phyloP scores from a whole-genome alignment of 2,113 vertebrate genomes.

The Solea senegalensis region DNA sequence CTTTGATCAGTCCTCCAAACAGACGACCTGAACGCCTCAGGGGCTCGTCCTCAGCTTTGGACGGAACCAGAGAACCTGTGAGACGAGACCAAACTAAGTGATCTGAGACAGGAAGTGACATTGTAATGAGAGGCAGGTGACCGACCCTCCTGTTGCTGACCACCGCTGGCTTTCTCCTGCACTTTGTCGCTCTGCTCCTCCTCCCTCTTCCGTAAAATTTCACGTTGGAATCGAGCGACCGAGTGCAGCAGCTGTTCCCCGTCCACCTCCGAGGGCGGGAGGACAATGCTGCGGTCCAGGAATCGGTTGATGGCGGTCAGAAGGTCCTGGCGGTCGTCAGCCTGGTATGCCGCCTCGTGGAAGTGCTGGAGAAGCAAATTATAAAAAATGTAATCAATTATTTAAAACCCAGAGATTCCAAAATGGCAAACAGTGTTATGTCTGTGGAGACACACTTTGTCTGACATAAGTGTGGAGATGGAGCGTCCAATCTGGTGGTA shows the following conservation, averaged over 20 bases:
- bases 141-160: conserved; percentile 38
- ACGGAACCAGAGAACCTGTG: conserved; percentile 80
- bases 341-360: conserved; percentile 89
- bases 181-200: conserved; percentile 85
- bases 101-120: neutral
- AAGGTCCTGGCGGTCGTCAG: conserved; percentile 89
- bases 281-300: conserved; percentile 91
- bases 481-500: conserved; percentile 94
- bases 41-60: conserved; percentile 81
- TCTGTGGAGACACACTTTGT: conserved; percentile 83
- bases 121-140: neutral
- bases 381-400: neutral
- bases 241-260: conserved; percentile 90
- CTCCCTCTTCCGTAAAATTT: conserved; percentile 88
- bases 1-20: conserved; percentile 89
- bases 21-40: conserved; percentile 87
- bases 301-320: conserved; percentile 90
- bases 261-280: conserved; percentile 88
- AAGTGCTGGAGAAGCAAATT: conserved; percentile 81
- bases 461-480: conserved; percentile 94
- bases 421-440: no score
- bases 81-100: neutral
- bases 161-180: conserved; percentile 79
- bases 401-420: neutral
- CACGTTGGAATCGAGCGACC: conserved; percentile 87